These are phyloP conservation scores for Tautogolabrus adspersus DNA, from an alignment of 2,113 vertebrate genomes.

Conservation along the genomic window DNA sequence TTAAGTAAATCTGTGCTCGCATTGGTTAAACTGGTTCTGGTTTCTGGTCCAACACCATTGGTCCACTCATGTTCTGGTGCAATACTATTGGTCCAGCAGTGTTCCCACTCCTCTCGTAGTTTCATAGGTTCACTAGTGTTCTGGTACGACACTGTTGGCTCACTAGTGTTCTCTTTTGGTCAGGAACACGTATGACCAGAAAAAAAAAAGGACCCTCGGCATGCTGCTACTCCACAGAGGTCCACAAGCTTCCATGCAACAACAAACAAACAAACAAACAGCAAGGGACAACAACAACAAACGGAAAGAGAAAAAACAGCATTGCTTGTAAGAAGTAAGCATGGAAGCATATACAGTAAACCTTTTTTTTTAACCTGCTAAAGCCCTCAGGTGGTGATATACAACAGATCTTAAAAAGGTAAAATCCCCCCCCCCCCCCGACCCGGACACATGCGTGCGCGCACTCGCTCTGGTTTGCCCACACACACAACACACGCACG, in stretches of 20 bases:
- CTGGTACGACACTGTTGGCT: conserved; percentile 74
- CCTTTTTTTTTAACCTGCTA: conserved; percentile 71
- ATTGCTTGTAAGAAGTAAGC: conserved; percentile 74
- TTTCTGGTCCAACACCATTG: conserved; percentile 65
- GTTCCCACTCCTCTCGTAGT: conserved; percentile 47
- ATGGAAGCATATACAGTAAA: conserved; percentile 81
- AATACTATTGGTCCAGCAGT: conserved; percentile 71
- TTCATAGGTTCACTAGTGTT: conserved; percentile 75
- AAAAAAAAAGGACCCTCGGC: conserved; percentile 62
- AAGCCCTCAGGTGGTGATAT: conserved; percentile 72
- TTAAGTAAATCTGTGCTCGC: conserved; percentile 76
- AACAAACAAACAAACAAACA: conserved; percentile 71
- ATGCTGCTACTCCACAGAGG: conserved; percentile 82
- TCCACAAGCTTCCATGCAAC: conserved; percentile 81
- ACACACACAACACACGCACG: conserved; percentile 28
- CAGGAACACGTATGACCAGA: conserved; percentile 62
- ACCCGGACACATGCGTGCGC: conserved; percentile 41
- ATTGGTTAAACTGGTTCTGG: conserved; percentile 64
- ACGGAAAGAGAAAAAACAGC: conserved; percentile 69
- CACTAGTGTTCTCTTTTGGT: conserved; percentile 73
- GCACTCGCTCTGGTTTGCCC: conserved; percentile 26
- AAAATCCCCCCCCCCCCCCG: conserved; percentile 38
- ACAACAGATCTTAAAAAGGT: conserved; percentile 75
- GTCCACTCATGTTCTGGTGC: conserved; percentile 68
- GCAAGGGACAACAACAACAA: conserved; percentile 66